A percentile compares a stretch with the other conserved stretches of the same genome.
Evolutionary conservation across 2,797 vertebrate species (phyloP).

Genomic region (Cynodonichthys magdalenae): DNA sequence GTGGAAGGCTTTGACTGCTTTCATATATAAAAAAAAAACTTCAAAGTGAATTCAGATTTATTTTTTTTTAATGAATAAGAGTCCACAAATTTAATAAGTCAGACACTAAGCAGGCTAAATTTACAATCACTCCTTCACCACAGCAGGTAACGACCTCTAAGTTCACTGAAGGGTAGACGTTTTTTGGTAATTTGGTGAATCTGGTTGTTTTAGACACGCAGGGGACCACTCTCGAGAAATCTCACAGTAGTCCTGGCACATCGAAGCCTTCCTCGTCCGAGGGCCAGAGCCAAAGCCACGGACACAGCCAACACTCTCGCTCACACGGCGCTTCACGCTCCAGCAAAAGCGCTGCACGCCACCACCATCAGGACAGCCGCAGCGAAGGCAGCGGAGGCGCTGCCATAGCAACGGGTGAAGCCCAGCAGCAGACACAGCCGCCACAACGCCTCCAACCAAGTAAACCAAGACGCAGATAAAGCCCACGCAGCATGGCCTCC

Average conservation of each 20-base stretch:
- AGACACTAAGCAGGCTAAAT: conserved; percentile 21
- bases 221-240: conserved; percentile 97
- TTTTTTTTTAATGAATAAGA: too few relatives aligned
- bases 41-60: conserved; percentile 49
- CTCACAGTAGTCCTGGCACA: conserved; percentile 96
- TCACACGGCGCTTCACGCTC: conserved; percentile 92
- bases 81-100: conserved; percentile 10
- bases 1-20: conserved; percentile 75
- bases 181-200: conserved; percentile 79
- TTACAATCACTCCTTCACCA: conserved; percentile 12
- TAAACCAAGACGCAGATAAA: conserved; percentile 98
- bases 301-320: conserved; percentile 85
- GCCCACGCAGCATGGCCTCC: conserved; percentile 97
- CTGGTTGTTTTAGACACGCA: conserved; percentile 93
- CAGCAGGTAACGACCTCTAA: conserved; percentile 36
- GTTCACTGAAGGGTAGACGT: conserved; percentile 38
- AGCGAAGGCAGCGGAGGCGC: conserved; percentile 65
- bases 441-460: conserved; percentile 93
- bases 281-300: conserved; percentile 81
- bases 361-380: conserved; percentile 87
- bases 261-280: conserved; percentile 95
- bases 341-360: conserved; percentile 93
- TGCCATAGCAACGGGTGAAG: conserved; percentile 91
- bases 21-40: conserved; percentile 25
- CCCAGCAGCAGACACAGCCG: conserved; percentile 81